A percentile compares a stretch with the other conserved stretches of the same genome.
phyloP scores from a whole-genome alignment of 2,888 invertebrate genomes.

The Timema podura region DNA sequence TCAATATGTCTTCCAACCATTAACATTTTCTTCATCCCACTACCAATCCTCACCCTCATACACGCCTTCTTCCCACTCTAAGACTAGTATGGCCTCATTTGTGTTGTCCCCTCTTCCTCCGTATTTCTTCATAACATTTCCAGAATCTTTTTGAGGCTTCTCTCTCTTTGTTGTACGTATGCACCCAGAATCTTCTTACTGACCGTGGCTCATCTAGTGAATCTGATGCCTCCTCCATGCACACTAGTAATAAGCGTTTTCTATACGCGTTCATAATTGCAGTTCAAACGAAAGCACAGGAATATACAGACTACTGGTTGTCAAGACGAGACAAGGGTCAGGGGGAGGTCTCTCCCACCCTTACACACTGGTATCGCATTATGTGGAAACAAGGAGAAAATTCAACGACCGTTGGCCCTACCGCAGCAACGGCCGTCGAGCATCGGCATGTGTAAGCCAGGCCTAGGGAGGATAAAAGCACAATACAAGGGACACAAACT shows the following conservation, averaged over 20 bases:
- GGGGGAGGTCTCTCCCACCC: no score
- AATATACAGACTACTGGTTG: no score
- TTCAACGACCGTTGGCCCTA: background rate
- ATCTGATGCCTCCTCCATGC: background rate
- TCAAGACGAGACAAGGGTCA: no score
- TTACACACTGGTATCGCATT: background rate
- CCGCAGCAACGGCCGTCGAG: background rate
- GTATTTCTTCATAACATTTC: no score
- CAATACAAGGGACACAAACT: no score
- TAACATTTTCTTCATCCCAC: background rate
- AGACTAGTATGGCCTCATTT: no score
- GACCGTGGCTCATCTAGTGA: background rate
- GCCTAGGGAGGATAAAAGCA: no score
- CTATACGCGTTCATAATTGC: background rate
- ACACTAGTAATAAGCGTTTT: no score
- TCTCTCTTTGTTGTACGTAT: constrained; percentile 2
- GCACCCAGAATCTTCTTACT: constrained; percentile 4
- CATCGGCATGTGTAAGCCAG: background rate
- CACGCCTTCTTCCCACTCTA: background rate
- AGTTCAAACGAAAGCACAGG: background rate
- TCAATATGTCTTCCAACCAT: background rate
- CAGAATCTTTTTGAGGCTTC: background rate
- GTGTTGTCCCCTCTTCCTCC: no score
- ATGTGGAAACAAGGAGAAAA: background rate
- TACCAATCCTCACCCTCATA: constrained; percentile 1